phyloP scores from a whole-genome alignment of 2,888 invertebrate species.

The Sthenelais limicola region DNA sequence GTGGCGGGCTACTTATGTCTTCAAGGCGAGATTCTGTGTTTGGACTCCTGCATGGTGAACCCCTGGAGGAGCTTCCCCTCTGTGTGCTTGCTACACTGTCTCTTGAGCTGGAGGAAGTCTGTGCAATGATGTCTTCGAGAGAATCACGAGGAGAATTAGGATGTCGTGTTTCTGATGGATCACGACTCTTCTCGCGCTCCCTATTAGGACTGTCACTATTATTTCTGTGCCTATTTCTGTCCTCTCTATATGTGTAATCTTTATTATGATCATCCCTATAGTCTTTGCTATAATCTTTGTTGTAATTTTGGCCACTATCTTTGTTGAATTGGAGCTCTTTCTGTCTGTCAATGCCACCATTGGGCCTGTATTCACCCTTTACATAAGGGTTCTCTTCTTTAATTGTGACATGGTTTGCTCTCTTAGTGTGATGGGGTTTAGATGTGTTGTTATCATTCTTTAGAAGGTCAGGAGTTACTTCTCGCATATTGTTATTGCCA shows the following conservation, averaged over 20 bases:
- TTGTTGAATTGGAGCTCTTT: slow-evolving; percentile 28
- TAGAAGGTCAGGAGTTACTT: slow-evolving; percentile 43
- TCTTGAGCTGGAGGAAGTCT: slow-evolving; percentile 32
- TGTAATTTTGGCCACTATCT: too few relatives aligned
- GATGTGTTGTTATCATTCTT: slow-evolving; percentile 26
- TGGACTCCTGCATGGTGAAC: slow-evolving; percentile 20
- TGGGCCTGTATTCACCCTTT: slow-evolving; percentile 21
- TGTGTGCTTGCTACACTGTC: slow-evolving; percentile 35
- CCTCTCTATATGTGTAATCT: neutral
- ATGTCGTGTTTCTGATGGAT: slow-evolving; percentile 2
- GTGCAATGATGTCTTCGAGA: slow-evolving; percentile 28
- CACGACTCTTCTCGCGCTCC: neutral
- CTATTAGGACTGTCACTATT: too few relatives aligned
- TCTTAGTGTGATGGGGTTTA: slow-evolving; percentile 23
- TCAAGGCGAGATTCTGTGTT: slow-evolving; percentile 3
- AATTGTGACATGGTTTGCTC: slow-evolving; percentile 20
- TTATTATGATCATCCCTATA: neutral
- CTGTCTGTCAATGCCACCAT: slow-evolving; percentile 28
- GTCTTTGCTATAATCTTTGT: neutral
- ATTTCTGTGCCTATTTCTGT: too few relatives aligned
- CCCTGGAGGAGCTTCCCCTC: slow-evolving; percentile 30
- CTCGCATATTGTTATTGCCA: slow-evolving; percentile 6
- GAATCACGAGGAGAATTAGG: slow-evolving; percentile 21
- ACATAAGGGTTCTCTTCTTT: slow-evolving; percentile 43
- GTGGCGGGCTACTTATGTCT: too few relatives aligned